Evolutionary conservation across 2,113 vertebrate species (phyloP).

Genomic region (Stigmatopora nigra): DNA sequence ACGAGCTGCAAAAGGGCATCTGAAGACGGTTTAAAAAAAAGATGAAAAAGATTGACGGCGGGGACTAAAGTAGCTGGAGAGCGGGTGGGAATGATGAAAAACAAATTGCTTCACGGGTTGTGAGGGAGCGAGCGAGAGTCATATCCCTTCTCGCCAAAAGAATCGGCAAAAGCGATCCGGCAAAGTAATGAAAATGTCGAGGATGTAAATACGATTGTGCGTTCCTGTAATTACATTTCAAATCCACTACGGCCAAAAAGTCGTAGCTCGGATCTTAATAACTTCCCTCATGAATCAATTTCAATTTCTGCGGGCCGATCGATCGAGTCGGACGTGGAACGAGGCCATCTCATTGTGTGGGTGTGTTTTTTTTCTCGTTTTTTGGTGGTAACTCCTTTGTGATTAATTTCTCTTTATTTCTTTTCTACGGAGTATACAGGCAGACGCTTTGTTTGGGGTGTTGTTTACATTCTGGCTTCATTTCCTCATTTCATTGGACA

Average conservation of each 20-base stretch:
- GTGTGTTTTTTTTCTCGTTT: neutral
- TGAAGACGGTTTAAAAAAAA: neutral
- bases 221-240: slow-evolving; percentile 3
- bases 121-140: neutral
- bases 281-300: slow-evolving; percentile 7
- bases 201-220: slow-evolving; percentile 1
- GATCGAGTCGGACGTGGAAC: neutral
- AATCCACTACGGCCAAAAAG: slow-evolving; percentile 5
- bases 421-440: neutral
- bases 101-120: neutral
- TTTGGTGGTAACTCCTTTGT: neutral
- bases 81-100: slow-evolving; percentile 2
- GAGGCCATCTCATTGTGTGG: neutral
- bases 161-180: neutral
- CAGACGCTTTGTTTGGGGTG: neutral
- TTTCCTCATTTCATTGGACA: neutral
- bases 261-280: slow-evolving; percentile 3
- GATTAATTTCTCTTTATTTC: slow-evolving; percentile 2
- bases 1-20: neutral
- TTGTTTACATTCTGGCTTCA: neutral
- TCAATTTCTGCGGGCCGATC: slow-evolving; percentile 1
- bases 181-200: slow-evolving; percentile 8
- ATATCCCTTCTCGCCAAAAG: neutral
- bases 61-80: neutral
- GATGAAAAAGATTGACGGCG: neutral